Conservation (phyloP, 1,140 invertebrate genomes). For the Fopius arisanus region DNA sequence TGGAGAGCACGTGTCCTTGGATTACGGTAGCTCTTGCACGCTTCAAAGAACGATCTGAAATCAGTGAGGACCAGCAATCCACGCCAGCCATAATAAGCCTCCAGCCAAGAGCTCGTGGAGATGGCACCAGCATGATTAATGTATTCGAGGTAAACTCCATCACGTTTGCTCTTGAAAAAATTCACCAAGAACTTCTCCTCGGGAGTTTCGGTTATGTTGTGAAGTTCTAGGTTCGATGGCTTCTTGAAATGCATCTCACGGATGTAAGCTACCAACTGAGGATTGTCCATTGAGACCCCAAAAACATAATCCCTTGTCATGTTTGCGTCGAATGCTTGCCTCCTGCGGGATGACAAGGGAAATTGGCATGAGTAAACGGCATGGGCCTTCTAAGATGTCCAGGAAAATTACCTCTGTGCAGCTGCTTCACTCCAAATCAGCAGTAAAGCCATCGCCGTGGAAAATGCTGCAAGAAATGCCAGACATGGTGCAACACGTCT, state of each 20-base stretch:
- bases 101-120: constrained; percentile 74
- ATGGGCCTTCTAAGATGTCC: too few relatives aligned
- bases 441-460: constrained; percentile 58
- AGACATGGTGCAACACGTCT: constrained; percentile 53
- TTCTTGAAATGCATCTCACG: constrained; percentile 69
- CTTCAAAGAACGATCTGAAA: constrained; percentile 72
- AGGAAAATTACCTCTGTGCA: constrained; percentile 45
- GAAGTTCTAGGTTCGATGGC: constrained; percentile 56
- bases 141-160: constrained; percentile 66
- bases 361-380: background rate
- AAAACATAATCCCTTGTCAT: constrained; percentile 80
- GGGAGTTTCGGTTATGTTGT: constrained; percentile 56
- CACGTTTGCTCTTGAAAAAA: constrained; percentile 61
- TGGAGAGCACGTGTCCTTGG: constrained; percentile 71
- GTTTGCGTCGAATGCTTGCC: constrained; percentile 66
- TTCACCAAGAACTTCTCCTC: constrained; percentile 62
- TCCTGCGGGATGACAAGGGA: constrained; percentile 43
- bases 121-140: constrained; percentile 65
- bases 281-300: constrained; percentile 75
- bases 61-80: constrained; percentile 80
- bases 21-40: constrained; percentile 58
- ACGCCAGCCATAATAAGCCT: constrained; percentile 74
- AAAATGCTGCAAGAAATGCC: constrained; percentile 59
- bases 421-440: constrained; percentile 59
- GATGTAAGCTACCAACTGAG: constrained; percentile 76